Conservation (phyloP, 1,140 invertebrate species). For the silkworm (Bombyx mori) region DNA sequence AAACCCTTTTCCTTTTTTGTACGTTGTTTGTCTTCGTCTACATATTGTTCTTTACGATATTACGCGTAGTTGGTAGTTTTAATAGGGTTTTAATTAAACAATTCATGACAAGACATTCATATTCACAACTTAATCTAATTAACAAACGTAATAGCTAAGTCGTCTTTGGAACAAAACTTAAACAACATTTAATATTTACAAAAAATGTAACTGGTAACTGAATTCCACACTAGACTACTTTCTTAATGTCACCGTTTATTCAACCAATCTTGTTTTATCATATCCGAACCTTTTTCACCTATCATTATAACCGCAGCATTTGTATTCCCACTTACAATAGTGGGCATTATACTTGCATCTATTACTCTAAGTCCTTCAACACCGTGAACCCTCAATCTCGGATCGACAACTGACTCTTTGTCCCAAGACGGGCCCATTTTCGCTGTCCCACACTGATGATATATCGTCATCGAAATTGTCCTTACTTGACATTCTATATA, state of each 20-base stretch:
- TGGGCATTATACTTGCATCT: conserved; percentile 92
- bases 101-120: too few species aligned
- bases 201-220: conserved; percentile 11
- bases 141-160: too few species aligned
- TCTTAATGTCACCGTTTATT: conserved; percentile 11
- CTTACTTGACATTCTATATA: conserved; percentile 90
- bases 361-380: conserved; percentile 84
- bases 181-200: too few species aligned
- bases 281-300: conserved; percentile 73
- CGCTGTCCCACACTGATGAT: conserved; percentile 85
- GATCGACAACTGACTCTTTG: conserved; percentile 85
- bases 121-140: too few species aligned
- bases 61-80: too few species aligned
- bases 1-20: too few species aligned
- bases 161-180: too few species aligned
- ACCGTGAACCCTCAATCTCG: conserved; percentile 83
- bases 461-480: conserved; percentile 89
- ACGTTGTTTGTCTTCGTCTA: too few species aligned
- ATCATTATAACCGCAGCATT: conserved; percentile 75
- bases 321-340: conserved; percentile 75
- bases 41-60: too few species aligned
- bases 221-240: too few species aligned
- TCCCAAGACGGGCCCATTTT: conserved; percentile 89
- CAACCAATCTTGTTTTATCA: conserved; percentile 73
- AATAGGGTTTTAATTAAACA: too few species aligned